A percentile compares a stretch with the other conserved stretches of the same genome.
Evolutionary conservation across 2,888 invertebrate genomes (phyloP).

Genomic region (Calameuta filiformis): DNA sequence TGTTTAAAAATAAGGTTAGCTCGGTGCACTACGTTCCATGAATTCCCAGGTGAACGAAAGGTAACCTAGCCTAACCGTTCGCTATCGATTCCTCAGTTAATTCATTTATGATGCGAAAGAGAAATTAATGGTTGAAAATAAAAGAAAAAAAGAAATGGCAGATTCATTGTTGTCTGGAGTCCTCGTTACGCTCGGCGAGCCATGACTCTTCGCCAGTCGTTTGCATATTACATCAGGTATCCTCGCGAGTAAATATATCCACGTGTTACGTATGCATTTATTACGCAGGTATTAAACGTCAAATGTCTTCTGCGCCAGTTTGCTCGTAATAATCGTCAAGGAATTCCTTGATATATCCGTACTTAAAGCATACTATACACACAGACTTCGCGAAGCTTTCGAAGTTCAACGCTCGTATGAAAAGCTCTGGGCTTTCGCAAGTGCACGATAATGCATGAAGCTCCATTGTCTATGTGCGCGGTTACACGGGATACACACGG

Average conservation of each 20-base stretch:
- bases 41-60: neutral
- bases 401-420: neutral
- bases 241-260: neutral
- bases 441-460: neutral
- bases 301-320: neutral
- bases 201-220: constrained; percentile 32
- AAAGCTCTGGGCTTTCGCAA: neutral
- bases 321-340: neutral
- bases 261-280: neutral
- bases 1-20: neutral
- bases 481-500: neutral
- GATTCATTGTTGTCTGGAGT: constrained; percentile 47
- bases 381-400: neutral
- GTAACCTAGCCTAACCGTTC: neutral
- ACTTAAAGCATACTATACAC: too few species aligned
- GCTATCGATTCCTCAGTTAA: neutral
- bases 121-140: constrained; percentile 37
- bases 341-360: neutral
- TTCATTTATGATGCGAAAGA: constrained; percentile 20
- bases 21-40: neutral
- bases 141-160: constrained; percentile 39
- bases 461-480: neutral
- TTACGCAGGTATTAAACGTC: neutral
- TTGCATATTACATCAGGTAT: neutral
- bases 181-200: constrained; percentile 39